A percentile compares a stretch with the other conserved stretches of the same genome.
These are phyloP conservation scores for Leptarthrus brevirostris DNA, from an alignment of 2,888 invertebrate genomes.

Conservation along the genomic window DNA sequence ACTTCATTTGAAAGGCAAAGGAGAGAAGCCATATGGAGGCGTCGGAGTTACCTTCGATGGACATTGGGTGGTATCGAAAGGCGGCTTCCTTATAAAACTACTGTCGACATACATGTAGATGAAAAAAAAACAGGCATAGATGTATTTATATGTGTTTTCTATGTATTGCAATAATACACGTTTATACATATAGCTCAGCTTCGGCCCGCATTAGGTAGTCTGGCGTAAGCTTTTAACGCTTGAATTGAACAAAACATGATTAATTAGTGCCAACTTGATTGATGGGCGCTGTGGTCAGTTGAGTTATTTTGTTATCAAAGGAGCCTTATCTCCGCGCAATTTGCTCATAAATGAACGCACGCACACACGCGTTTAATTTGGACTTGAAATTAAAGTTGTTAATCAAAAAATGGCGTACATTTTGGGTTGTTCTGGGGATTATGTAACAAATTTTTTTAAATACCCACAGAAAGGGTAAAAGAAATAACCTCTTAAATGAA, in stretches of 20 bases:
- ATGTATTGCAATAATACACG: not conserved
- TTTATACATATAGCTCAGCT: not conserved
- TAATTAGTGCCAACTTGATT: conserved; percentile 34
- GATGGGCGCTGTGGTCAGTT: not conserved
- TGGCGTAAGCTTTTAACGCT: conserved; percentile 34
- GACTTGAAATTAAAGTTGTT: no score
- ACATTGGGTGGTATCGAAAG: not conserved
- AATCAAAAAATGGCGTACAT: no score
- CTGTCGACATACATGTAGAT: no score
- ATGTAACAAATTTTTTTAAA: no score
- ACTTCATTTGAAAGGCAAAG: not conserved
- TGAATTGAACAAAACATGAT: conserved; percentile 37
- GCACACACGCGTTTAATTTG: conserved; percentile 24
- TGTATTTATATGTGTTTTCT: not conserved
- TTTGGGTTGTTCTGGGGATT: no score
- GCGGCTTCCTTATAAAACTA: not conserved
- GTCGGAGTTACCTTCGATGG: not conserved
- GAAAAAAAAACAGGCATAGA: not conserved
- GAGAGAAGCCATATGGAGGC: not conserved
- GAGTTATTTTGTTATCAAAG: conserved; percentile 3
- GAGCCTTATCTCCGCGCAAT: conserved; percentile 22
- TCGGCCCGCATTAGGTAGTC: conserved; percentile 8
- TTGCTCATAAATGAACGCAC: conserved; percentile 43
- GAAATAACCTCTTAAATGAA: no score
- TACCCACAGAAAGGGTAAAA: no score